Evolutionary conservation across 1,140 invertebrate species (phyloP), one percentile per base, ranked within the genome.

Genomic region (Triops cancriformis): DNA sequence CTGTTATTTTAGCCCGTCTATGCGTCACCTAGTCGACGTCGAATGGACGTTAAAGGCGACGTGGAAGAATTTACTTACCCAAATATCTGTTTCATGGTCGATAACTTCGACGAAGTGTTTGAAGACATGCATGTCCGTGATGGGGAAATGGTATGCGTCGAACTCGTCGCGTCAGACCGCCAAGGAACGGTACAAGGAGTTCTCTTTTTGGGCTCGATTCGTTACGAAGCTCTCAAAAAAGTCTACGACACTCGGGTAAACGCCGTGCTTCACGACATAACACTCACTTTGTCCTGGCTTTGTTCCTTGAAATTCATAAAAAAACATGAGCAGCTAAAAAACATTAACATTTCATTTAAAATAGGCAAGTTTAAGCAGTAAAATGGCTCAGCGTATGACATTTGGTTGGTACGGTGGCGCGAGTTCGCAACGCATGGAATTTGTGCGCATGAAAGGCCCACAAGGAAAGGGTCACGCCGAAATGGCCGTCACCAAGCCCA

Each of bases 81-180:
- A 1, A 94, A 98, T 87, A 96, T 99, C 81, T 99, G 95, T 87
- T 99, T 99, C 85, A 96, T 96, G 90, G 95, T 99, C 73, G 98
- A 99, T 86, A 98, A 98, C 87, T 99, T 98, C 86, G 97, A 99
- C 86, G 96, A 99, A 89, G 94, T 97, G 83, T 99, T 99, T 88
- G 93, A 92, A 86, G 97, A 97, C 90, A 94, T 94, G 84, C 86
- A 98, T 84, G 95, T 99, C 37, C 89, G 95, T 74, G 97, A 99
- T 87, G 96, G 97, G 37, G 97, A 99, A 86, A 97, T 98, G 92
- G 95, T 99, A 37, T 98, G 96, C 86, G 96, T 99, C 27, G 97
- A 99, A 85, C 86, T 99, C 80, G 92, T 98, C 43, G 97, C 96
- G 42, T 90, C 91, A 26, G 97, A 98, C 83, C 88, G 92, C 51